Conservation (phyloP, 2,113 vertebrate species). For the Prionailurus viverrinus region DNA sequence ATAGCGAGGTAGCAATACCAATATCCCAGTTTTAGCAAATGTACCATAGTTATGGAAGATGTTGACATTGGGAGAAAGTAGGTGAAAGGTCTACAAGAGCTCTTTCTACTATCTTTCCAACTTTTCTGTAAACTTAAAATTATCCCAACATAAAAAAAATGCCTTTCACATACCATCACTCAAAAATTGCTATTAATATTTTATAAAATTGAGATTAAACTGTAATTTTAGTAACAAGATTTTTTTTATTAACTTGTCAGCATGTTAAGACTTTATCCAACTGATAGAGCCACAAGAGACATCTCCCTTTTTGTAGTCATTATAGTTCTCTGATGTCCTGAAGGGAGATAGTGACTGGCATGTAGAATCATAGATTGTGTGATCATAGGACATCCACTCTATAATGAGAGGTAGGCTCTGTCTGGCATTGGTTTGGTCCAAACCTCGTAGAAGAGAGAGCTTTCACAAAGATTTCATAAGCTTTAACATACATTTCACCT, state of each 20-base stretch:
- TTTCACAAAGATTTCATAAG: neutral
- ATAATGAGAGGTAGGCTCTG: neutral
- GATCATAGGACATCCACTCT: neutral
- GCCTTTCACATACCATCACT: neutral
- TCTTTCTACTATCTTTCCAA: neutral
- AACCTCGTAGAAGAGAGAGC: neutral
- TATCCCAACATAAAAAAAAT: neutral
- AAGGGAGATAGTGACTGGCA: neutral
- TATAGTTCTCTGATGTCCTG: neutral
- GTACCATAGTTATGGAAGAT: neutral
- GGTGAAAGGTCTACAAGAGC: neutral
- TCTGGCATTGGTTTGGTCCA: neutral
- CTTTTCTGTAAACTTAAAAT: neutral
- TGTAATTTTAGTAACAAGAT: neutral
- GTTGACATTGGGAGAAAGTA: neutral
- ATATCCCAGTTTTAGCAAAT: neutral
- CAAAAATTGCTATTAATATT: neutral
- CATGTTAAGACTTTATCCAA: neutral
- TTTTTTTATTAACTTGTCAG: neutral
- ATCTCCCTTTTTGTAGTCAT: neutral
- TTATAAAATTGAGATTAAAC: neutral
- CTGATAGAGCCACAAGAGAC: neutral
- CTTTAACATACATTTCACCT: neutral
- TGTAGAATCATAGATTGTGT: neutral
- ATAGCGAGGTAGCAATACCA: neutral